Percentiles rank a stretch among this genome's conserved stretches.
These are phyloP conservation scores for Lagocephalus sceleratus DNA, from an alignment of 2,797 vertebrate species.

Conservation along the genomic window DNA sequence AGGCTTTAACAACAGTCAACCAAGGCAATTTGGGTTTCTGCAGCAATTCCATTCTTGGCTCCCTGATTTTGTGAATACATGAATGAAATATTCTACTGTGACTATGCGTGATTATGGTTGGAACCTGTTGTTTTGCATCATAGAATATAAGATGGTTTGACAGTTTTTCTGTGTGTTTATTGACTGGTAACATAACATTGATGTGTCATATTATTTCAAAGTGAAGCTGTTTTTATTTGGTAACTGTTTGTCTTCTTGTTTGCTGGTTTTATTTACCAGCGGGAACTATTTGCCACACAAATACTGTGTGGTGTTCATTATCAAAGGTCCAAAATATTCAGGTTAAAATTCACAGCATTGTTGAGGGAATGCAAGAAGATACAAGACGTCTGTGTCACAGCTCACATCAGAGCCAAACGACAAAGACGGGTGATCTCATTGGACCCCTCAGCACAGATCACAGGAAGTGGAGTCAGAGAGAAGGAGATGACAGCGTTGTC, in stretches of 20 bases:
- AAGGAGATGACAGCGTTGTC: neutral
- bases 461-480: neutral
- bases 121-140: slow-evolving; percentile 5
- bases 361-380: slow-evolving; percentile 3
- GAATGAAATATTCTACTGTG: no score
- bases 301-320: slow-evolving; percentile 2
- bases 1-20: no score
- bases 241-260: neutral
- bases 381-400: slow-evolving; percentile 25
- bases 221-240: neutral
- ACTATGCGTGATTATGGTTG: no score
- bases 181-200: no score
- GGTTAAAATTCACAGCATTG: slow-evolving; percentile 22
- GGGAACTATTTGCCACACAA: slow-evolving; percentile 3
- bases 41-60: no score
- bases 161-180: no score
- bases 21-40: no score
- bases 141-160: no score
- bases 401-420: slow-evolving; percentile 25
- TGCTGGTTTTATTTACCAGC: no score
- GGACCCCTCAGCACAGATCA: slow-evolving; percentile 15
- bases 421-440: slow-evolving; percentile 1
- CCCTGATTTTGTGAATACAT: no score
- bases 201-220: no score
- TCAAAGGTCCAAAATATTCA: slow-evolving; percentile 27